Evolutionary conservation across 2,797 vertebrate species (phyloP), one percentile per base, ranked within the genome.

Genomic region (Eutrigla gurnardus): DNA sequence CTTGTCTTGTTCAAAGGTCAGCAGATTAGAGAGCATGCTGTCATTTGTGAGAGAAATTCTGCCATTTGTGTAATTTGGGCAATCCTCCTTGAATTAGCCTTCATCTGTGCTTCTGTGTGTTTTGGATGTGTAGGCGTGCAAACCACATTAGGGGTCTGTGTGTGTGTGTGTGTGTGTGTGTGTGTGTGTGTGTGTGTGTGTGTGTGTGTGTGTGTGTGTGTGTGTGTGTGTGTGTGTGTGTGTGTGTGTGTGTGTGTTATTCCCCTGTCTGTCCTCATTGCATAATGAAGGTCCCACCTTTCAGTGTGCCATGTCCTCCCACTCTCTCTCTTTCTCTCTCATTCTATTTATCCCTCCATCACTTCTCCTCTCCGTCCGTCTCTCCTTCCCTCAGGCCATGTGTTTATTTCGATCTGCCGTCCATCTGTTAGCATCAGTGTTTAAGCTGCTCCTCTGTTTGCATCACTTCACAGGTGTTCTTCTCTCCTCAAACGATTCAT

Each of bases 321-420:
- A 89, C 90, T 83, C 86, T 84, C 81, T 33, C 32, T 78, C 84
- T 78, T 65, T 85, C 65, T 81, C 35, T 72, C 69, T 73, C 8
- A 83, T 45, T 83, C 73, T 73, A 33, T 80, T 66, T 69, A 60
- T 89, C 79, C 32, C 55, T 73, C 73, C 35, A 17, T 79, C 40
- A 74, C 54, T 85, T 54, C 55, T 53, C 70, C 75, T 75, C 43
- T 74, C 64, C 25, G 83, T 91, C 91, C 78, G 36, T 84, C 81
- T 86, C 74, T 73, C 33, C 87, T 81, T 96, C 83, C 94, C 96
- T 76, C 93, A 96, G 0, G 96, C 95, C 86, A 94, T 96, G 94
- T 96, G 95, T 96, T 94, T 97, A 86, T 96, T 97, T 90, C 95
- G 95, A 63, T 97, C 94, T 91, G 92, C 93, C 0, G 94, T 96